Evolutionary conservation across 1,140 invertebrate genomes (phyloP).

Genomic region (Druon quercuslanigerum): DNA sequence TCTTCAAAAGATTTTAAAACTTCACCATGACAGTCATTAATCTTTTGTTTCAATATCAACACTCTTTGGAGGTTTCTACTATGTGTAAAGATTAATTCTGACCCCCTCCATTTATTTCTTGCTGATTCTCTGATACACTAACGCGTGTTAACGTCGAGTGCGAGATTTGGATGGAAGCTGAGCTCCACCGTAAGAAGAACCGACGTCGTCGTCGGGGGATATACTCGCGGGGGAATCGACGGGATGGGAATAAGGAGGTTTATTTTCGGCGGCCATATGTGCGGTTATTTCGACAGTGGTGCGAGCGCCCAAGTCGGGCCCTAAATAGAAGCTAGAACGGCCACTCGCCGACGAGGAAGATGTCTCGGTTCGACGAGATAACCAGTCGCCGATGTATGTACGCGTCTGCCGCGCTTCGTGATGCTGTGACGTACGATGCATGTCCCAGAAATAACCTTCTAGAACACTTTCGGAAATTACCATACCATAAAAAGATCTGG

Average conservation of each 20-base stretch:
- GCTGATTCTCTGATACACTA: slow-evolving; percentile 30
- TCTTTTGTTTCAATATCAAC: not conserved
- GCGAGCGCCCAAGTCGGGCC: slow-evolving; percentile 47
- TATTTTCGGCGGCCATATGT: slow-evolving; percentile 74
- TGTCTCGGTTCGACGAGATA: slow-evolving; percentile 37
- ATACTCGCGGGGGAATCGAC: slow-evolving; percentile 47
- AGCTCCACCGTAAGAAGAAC: slow-evolving; percentile 17
- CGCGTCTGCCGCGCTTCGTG: slow-evolving; percentile 19
- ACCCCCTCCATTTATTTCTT: slow-evolving; percentile 12
- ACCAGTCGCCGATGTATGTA: slow-evolving; percentile 29
- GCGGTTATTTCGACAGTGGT: slow-evolving; percentile 71
- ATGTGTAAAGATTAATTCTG: slow-evolving; percentile 13
- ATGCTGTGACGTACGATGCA: slow-evolving; percentile 18
- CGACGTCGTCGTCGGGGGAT: slow-evolving; percentile 23
- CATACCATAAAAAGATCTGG: not conserved
- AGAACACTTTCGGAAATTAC: not conserved
- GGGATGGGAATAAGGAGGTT: slow-evolving; percentile 73
- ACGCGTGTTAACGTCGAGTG: slow-evolving; percentile 42
- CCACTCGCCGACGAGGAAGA: slow-evolving; percentile 38
- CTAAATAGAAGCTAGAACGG: slow-evolving; percentile 48
- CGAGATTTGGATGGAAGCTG: slow-evolving; percentile 47
- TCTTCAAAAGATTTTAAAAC: too few species aligned
- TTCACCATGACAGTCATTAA: too few species aligned
- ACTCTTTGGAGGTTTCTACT: not conserved
- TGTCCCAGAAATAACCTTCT: slow-evolving; percentile 21